Evolutionary conservation across 2,113 vertebrate genomes (phyloP).

Genomic region (Lepidiolamprologus cunningtoni): DNA sequence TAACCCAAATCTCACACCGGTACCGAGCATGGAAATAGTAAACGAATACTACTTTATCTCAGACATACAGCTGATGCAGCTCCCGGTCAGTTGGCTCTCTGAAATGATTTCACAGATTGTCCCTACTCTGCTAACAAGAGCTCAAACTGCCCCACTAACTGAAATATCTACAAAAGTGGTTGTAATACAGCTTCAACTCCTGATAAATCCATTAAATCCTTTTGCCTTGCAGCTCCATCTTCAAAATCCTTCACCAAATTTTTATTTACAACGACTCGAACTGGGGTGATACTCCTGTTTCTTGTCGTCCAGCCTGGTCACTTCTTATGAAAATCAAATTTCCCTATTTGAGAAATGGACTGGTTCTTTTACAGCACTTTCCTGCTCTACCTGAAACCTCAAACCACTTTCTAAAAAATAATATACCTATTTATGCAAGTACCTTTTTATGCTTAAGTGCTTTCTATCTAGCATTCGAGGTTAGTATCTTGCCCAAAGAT

Average conservation of each 20-base stretch:
- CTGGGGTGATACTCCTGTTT: neutral
- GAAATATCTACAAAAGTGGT: neutral
- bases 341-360: neutral
- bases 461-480: neutral
- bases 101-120: neutral
- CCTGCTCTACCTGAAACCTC: neutral
- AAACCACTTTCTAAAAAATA: neutral
- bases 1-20: neutral
- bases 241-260: neutral
- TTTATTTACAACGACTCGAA: neutral
- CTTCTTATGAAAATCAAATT: neutral
- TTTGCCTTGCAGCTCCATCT: neutral
- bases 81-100: neutral
- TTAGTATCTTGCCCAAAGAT: neutral
- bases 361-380: neutral
- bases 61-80: neutral
- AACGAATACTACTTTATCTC: neutral
- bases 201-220: neutral
- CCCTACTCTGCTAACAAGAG: neutral
- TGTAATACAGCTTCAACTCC: neutral
- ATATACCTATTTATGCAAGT: neutral
- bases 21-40: neutral
- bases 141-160: neutral
- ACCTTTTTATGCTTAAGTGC: neutral
- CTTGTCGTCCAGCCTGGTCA: neutral